phyloP scores from a whole-genome alignment of 1,140 invertebrate genomes.

The Drosophila ambigua region DNA sequence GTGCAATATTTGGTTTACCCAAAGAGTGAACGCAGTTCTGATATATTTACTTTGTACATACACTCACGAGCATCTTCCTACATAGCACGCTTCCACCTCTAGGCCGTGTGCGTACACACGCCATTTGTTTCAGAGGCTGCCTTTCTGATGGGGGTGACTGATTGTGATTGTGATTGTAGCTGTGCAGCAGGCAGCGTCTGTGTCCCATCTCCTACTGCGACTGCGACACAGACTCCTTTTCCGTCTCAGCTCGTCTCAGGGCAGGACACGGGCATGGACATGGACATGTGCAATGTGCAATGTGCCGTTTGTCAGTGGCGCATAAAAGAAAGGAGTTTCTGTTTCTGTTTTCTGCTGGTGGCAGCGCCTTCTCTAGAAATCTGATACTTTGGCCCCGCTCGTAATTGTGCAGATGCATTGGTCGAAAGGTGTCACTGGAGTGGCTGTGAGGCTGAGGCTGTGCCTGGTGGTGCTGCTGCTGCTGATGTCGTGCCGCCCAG shows the following conservation, averaged over 20 bases:
- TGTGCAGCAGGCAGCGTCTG: slow-evolving; percentile 41
- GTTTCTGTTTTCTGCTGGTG: slow-evolving; percentile 58
- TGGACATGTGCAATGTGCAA: slow-evolving; percentile 68
- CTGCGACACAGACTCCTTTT: slow-evolving; percentile 15
- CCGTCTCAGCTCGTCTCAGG: slow-evolving; percentile 24
- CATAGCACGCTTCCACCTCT: slow-evolving; percentile 29
- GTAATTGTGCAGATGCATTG: slow-evolving; percentile 80
- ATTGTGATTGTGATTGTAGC: slow-evolving; percentile 69
- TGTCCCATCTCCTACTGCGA: slow-evolving; percentile 18
- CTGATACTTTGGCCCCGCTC: slow-evolving; percentile 67
- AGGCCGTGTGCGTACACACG: slow-evolving; percentile 35
- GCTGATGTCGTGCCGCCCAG: slow-evolving; percentile 47
- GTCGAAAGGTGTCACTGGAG: slow-evolving; percentile 74
- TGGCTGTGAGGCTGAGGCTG: slow-evolving; percentile 47
- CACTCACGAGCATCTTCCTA: neutral
- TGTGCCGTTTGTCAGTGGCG: slow-evolving; percentile 80
- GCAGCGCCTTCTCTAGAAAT: slow-evolving; percentile 69
- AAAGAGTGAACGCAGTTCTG: neutral
- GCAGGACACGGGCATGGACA: slow-evolving; percentile 16
- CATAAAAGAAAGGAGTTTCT: slow-evolving; percentile 78
- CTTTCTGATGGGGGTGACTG: slow-evolving; percentile 82
- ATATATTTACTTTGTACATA: too few relatives aligned
- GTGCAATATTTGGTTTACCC: neutral
- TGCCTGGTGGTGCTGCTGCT: neutral
- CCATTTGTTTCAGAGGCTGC: slow-evolving; percentile 74